Evolutionary conservation across 1,140 invertebrate genomes (phyloP).

Genomic region (Uloborus diversus): DNA sequence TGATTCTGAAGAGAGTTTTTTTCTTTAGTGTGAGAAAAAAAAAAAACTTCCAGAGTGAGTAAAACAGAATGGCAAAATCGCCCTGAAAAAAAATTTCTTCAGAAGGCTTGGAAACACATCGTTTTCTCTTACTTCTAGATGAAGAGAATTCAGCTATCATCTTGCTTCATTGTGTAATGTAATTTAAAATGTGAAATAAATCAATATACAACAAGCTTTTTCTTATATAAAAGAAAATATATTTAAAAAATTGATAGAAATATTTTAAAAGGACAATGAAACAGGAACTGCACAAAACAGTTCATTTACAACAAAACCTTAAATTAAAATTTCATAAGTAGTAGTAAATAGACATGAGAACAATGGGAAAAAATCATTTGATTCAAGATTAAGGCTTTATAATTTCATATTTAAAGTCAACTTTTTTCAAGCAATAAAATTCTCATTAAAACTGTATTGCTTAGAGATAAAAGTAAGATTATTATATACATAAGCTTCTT

Average conservation of each 20-base stretch:
- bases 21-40: no score
- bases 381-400: neutral
- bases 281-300: slow-evolving; percentile 16
- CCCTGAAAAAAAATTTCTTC: no score
- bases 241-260: slow-evolving; percentile 55
- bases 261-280: slow-evolving; percentile 52
- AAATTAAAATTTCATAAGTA: slow-evolving; percentile 12
- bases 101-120: no score
- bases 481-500: neutral
- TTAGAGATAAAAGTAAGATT: neutral
- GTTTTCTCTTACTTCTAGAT: no score
- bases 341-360: neutral
- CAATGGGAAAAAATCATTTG: neutral
- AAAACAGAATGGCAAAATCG: no score
- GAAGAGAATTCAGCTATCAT: no score
- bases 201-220: neutral
- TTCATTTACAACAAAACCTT: slow-evolving; percentile 23
- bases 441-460: neutral
- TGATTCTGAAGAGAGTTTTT: no score
- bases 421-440: neutral
- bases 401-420: neutral
- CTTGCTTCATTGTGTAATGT: no score
- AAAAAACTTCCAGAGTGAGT: no score
- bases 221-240: slow-evolving; percentile 43
- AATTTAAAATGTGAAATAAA: no score